A percentile compares a stretch with the other conserved stretches of the same genome.
Conservation (phyloP, 2,888 invertebrate species). For the Vannuccia rotundouncinata region DNA sequence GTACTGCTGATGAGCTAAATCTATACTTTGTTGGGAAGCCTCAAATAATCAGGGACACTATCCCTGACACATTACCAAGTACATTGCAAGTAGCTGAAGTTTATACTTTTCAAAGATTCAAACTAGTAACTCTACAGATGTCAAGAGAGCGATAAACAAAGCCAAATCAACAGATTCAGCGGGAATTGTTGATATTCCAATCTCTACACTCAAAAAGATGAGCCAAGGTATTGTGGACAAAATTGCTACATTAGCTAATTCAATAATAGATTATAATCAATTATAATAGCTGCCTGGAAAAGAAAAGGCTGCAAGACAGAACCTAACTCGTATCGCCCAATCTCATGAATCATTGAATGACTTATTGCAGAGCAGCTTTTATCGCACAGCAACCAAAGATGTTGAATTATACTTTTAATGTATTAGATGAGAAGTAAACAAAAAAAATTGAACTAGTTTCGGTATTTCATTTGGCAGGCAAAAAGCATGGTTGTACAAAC, state of each 20-base stretch:
- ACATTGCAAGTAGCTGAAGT: slow-evolving; percentile 7
- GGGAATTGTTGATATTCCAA: slow-evolving; percentile 2
- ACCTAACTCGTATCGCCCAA: too few relatives aligned
- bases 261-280: neutral
- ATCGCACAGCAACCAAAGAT: too few relatives aligned
- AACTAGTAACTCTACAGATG: neutral
- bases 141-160: slow-evolving; percentile 6
- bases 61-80: slow-evolving; percentile 3
- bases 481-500: too few relatives aligned
- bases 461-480: too few relatives aligned
- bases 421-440: too few relatives aligned
- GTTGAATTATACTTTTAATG: too few relatives aligned
- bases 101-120: neutral
- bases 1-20: slow-evolving; percentile 17
- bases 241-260: slow-evolving; percentile 19
- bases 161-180: slow-evolving; percentile 3
- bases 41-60: slow-evolving; percentile 10
- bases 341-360: too few relatives aligned
- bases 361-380: too few relatives aligned
- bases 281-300: too few relatives aligned
- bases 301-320: too few relatives aligned
- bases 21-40: slow-evolving; percentile 21
- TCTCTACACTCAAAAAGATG: slow-evolving; percentile 8
- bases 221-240: neutral
- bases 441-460: too few relatives aligned